phyloP scores from a whole-genome alignment of 2,888 invertebrate species.

The Globia sparganii region DNA sequence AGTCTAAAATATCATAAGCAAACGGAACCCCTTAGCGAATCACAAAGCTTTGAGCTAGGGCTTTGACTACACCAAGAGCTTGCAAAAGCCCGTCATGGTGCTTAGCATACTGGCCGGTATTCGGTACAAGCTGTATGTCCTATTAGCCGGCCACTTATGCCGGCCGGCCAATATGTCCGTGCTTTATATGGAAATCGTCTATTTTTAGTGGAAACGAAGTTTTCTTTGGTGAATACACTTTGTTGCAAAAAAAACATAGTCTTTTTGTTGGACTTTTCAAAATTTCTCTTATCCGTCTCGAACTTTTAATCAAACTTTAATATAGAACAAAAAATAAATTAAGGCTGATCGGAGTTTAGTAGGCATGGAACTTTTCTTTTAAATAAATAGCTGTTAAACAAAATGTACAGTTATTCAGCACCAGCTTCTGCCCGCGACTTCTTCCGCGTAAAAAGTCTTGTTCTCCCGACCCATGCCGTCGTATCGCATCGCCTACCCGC shows the following conservation, averaged over 20 bases:
- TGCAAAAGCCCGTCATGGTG: constrained; percentile 59
- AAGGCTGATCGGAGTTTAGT: background rate
- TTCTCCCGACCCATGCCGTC: background rate
- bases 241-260: background rate
- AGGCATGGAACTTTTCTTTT: background rate
- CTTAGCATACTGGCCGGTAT: constrained; percentile 59
- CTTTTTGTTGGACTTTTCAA: background rate
- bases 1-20: constrained; percentile 71
- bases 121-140: constrained; percentile 44
- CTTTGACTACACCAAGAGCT: constrained; percentile 63
- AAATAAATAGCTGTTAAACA: background rate
- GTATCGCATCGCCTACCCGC: background rate
- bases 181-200: constrained; percentile 20
- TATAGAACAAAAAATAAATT: background rate
- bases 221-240: background rate
- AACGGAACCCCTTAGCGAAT: constrained; percentile 63
- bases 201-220: constrained; percentile 14
- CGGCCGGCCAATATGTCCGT: too few species aligned
- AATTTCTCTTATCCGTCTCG: background rate
- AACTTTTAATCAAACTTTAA: background rate
- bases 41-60: constrained; percentile 73
- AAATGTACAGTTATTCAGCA: background rate
- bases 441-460: background rate
- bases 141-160: constrained; percentile 45
- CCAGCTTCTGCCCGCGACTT: background rate